Percentiles rank a stretch among this genome's conserved stretches.
phyloP scores from a whole-genome alignment of 2,888 invertebrate species.

The Diarsia mendica region DNA sequence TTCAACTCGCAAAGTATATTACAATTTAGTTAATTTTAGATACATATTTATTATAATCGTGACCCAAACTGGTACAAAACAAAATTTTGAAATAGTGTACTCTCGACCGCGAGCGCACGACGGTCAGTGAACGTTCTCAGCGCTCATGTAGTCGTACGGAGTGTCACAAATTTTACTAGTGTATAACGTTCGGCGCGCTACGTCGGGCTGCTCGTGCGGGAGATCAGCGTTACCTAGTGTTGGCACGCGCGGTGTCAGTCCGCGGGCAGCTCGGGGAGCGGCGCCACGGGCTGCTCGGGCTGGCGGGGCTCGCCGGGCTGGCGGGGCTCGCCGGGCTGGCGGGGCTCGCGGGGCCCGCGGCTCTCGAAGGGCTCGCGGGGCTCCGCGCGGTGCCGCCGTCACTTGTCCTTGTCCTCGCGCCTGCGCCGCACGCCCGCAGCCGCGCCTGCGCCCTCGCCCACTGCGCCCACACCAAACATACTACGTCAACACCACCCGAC shows the following conservation, averaged over 20 bases:
- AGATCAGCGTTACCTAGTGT: constrained; percentile 34
- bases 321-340: constrained; percentile 47
- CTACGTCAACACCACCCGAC: constrained; percentile 40
- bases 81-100: constrained; percentile 23
- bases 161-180: constrained; percentile 44
- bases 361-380: constrained; percentile 38
- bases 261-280: constrained; percentile 62
- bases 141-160: constrained; percentile 25
- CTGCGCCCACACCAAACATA: constrained; percentile 69
- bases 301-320: constrained; percentile 47
- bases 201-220: constrained; percentile 21
- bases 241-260: constrained; percentile 62
- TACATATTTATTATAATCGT: constrained; percentile 49
- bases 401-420: constrained; percentile 94
- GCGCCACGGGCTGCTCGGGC: constrained; percentile 75
- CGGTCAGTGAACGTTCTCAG: constrained; percentile 32
- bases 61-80: constrained; percentile 58
- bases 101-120: constrained; percentile 20
- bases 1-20: constrained; percentile 56
- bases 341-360: constrained; percentile 39
- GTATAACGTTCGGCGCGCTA: constrained; percentile 38
- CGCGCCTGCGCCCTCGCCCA: constrained; percentile 77
- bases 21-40: constrained; percentile 50
- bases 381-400: constrained; percentile 89
- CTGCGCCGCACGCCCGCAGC: constrained; percentile 86